Evolutionary conservation across 2,888 invertebrate genomes (phyloP), one percentile per base, ranked within the genome.

Genomic region (Aporophyla lueneburgensis): DNA sequence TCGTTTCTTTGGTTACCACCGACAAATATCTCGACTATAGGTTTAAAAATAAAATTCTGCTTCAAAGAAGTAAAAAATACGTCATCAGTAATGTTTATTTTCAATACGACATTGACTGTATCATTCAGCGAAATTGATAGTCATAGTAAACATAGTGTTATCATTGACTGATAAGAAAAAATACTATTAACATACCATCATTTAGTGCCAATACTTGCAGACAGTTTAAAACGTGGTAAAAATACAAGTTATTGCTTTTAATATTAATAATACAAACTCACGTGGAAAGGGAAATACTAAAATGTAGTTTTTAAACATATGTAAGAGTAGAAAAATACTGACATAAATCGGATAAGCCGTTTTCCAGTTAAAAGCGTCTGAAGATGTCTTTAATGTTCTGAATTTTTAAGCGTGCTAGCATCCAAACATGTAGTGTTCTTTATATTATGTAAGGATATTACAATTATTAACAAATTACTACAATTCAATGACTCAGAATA

Each of bases 91-190:
- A 54, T 83, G 43, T 77, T 59, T 80, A 54, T 43, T 58, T 63
- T 76, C 61, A 56, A 76, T 67, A 40, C 77, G 61, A 67, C 67
- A 68, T 77, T 83, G 61, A 46, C 19, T 51, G 53, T 76, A 58
- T 76, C 77, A 76, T 79, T 82, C 65, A 74, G 63, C 56, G 56
- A 74, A 74, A 49, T 27, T 51, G 53, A 69, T 83, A 78, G 12
- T 54, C 58, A 53, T 63, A 66, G 67, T 79, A 83, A 74, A 70
- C 56, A 80, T 1, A n/a, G 12, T 14, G 14, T 75, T 85, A 85
- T 82, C 81, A 43, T 5, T 59, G 58, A 62, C 54, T 73, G 70
- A 66, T 80, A 74, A 71, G 56, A 43, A 65, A 53, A 67, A 67
- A 58, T 58, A 79, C 46, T 83, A 77, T 46, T 62, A 0, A n/a